Conservation (phyloP, 1,140 invertebrate genomes). For the Hylyphantes graminicola region DNA sequence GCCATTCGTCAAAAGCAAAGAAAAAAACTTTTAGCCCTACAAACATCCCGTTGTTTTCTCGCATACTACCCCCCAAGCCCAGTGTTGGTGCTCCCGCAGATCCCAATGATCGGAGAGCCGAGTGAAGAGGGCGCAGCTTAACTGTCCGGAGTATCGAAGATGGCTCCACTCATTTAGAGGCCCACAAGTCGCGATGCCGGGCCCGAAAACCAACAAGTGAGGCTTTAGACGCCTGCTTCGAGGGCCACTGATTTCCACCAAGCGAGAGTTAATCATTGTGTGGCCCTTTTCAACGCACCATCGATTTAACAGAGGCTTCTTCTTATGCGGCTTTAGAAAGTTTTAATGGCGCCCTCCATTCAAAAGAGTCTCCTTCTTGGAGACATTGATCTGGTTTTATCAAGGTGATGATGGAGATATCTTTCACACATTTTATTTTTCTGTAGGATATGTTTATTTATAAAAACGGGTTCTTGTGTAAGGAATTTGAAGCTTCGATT, state of each 20-base stretch:
- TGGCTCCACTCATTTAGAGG: conserved; percentile 57
- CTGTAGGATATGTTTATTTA: too few relatives aligned
- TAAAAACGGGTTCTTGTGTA: too few relatives aligned
- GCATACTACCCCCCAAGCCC: not conserved
- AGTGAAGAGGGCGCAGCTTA: conserved; percentile 59
- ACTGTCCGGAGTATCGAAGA: conserved; percentile 60
- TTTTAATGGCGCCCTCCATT: conserved; percentile 23
- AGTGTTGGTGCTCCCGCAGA: conserved; percentile 58
- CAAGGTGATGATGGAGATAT: too few relatives aligned
- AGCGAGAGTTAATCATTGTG: conserved; percentile 59
- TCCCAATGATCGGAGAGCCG: conserved; percentile 52
- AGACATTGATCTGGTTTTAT: too few relatives aligned
- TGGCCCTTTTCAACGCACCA: conserved; percentile 30
- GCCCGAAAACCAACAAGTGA: conserved; percentile 59
- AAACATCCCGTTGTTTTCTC: not conserved
- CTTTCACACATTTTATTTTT: too few relatives aligned
- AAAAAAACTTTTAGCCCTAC: too few relatives aligned
- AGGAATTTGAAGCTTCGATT: not conserved
- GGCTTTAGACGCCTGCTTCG: conserved; percentile 56
- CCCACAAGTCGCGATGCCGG: conserved; percentile 36
- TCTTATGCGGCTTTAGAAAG: not conserved
- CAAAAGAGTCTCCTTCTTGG: too few relatives aligned
- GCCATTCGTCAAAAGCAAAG: too few relatives aligned
- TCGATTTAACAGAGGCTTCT: conserved; percentile 34
- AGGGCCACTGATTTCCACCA: conserved; percentile 25